Evolutionary conservation across 2,113 vertebrate species (phyloP), one percentile per base, ranked within the genome.

Genomic region (Cyphomyrus plagiostoma): DNA sequence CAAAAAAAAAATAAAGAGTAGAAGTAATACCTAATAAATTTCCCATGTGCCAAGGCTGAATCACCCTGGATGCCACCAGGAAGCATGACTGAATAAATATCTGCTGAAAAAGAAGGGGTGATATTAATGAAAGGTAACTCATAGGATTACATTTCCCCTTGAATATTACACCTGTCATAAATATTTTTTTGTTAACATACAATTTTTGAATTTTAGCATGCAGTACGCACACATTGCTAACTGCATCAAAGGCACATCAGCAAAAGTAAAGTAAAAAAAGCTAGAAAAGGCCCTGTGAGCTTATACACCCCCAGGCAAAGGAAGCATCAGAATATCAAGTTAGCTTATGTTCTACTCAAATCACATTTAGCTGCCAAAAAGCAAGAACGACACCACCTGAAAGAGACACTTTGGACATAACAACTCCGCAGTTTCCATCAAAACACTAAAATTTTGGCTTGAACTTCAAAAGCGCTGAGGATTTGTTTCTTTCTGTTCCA

Each of bases 351-450:
- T 45, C 46, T 35, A 42, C 46, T 58, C 86, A 58, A 58, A 56
- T 49, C 46, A 52, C 84, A 86, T 86, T 86, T 86, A 52, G 84
- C 84, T 86, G 49, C n/a, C 84, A 86, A 86, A 86, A 84, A 86
- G 45, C n/a, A 48, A n/a, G 9, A 35, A 86, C 0, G 49, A 52
- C 48, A 52, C 13, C n/a, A 35, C 49, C 84, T 50, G 84, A 50
- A 52, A 86, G 35, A 46, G 80, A 23, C 21, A 10, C 42, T 48
- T 84, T n/a, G 82, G 45, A n/a, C 42, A 84, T 11, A 84, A 48
- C 82, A 48, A 26, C 39, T 84, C 82, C n/a, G 46, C 84, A 86
- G n/a, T 52, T 86, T 52, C 23, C 49, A 35, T 82, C 77, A 45
- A 82, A 85, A 85, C 10, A 8, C 10, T 13, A 50, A 85, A 26